A percentile compares a stretch with the other conserved stretches of the same genome.
Evolutionary conservation across 2,113 vertebrate genomes (phyloP).

Genomic region (Chionodraco myersi): DNA sequence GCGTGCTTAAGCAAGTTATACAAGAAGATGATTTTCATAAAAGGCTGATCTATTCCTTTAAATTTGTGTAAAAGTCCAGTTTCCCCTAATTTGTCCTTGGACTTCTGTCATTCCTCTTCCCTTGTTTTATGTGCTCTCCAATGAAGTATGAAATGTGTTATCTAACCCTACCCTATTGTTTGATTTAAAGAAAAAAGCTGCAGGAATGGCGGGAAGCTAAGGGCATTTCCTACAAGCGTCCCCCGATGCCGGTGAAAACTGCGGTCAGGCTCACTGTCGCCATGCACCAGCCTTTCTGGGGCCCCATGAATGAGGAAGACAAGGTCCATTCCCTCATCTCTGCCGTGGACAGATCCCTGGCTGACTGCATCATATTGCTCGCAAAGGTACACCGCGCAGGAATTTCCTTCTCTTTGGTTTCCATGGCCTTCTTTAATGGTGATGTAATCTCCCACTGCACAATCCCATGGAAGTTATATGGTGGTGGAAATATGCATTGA

Average conservation of each 20-base stretch:
- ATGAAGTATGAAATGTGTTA: background rate
- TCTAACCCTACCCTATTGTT: background rate
- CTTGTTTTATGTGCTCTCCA: background rate
- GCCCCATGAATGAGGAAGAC: slow-evolving; percentile 81
- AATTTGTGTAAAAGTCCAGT: no score
- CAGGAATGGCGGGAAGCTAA: slow-evolving; percentile 90
- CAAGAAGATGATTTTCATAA: background rate
- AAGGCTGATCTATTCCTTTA: background rate
- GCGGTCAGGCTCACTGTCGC: slow-evolving; percentile 57
- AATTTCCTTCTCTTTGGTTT: background rate
- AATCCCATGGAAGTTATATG: background rate
- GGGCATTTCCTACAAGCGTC: slow-evolving; percentile 92
- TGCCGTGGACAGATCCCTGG: slow-evolving; percentile 82
- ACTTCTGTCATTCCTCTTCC: background rate
- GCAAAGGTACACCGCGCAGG: slow-evolving; percentile 79
- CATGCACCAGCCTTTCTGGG: slow-evolving; percentile 76
- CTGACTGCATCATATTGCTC: slow-evolving; percentile 86
- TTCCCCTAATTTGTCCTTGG: background rate
- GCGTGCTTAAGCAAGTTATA: background rate
- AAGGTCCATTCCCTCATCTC: slow-evolving; percentile 76
- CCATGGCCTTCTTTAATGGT: background rate
- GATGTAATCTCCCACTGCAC: background rate
- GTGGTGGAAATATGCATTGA: background rate
- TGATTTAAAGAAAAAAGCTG: slow-evolving; percentile 85
- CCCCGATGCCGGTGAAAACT: slow-evolving; percentile 85